Percentiles rank a stretch among this genome's conserved stretches.
Evolutionary conservation across 2,113 vertebrate genomes (phyloP).

Genomic region (Nettapus auritus): DNA sequence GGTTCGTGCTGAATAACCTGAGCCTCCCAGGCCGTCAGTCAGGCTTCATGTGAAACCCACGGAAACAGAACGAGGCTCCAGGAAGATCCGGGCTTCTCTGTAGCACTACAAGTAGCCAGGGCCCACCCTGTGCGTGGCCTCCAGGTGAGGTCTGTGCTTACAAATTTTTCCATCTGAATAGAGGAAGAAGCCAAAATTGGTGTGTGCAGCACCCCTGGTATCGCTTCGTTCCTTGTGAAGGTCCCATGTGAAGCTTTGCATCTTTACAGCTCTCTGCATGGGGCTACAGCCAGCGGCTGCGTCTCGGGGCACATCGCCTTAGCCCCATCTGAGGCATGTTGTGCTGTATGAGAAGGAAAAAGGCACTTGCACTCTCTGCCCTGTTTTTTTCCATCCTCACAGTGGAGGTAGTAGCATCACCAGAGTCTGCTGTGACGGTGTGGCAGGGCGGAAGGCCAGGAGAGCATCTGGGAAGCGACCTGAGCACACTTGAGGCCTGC

Average conservation of each 20-base stretch:
- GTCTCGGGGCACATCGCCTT: accelerated
- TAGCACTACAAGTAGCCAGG: neutral
- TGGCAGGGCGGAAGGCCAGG: neutral
- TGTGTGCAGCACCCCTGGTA: neutral
- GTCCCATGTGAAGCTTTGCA: neutral
- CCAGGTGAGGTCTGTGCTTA: neutral
- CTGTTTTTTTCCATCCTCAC: neutral
- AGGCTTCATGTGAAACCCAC: neutral
- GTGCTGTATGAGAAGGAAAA: neutral
- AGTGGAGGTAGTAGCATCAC: neutral
- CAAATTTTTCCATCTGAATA: neutral
- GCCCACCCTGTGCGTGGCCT: neutral
- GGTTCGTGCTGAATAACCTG: accelerated
- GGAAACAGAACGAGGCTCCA: neutral
- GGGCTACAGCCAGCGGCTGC: neutral
- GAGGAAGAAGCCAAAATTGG: neutral
- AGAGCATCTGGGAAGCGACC: neutral
- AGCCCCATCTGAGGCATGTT: neutral
- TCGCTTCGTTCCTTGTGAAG: neutral
- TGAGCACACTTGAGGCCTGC: neutral
- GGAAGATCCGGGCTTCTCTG: neutral
- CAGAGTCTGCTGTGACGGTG: neutral
- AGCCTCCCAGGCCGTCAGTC: neutral
- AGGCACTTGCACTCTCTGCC: neutral
- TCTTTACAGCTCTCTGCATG: accelerated